Evolutionary conservation across 1,140 invertebrate genomes (phyloP).

Genomic region (Caerostris extrusa): DNA sequence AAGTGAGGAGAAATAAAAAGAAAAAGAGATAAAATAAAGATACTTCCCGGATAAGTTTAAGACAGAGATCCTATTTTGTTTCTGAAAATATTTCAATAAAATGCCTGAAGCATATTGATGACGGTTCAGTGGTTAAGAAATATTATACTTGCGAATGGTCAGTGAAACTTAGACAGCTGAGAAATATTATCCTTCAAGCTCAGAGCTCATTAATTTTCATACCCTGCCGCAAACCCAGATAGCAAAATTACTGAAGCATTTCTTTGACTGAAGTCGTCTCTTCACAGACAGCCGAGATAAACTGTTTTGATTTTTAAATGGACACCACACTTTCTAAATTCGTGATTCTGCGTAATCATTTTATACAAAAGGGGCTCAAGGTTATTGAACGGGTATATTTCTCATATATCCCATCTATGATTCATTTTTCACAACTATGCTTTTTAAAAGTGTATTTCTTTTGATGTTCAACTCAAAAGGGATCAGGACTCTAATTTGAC

Average conservation of each 20-base stretch:
- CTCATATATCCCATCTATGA: neutral
- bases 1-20: neutral
- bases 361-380: neutral
- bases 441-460: neutral
- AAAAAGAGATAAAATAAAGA: conserved; percentile 10
- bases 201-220: conserved; percentile 32
- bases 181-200: conserved; percentile 1
- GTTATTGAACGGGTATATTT: neutral
- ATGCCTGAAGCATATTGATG: neutral
- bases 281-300: neutral
- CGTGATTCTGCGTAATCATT: neutral
- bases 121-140: conserved; percentile 8
- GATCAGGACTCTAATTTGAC: neutral
- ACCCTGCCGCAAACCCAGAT: neutral
- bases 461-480: neutral
- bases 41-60: neutral
- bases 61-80: neutral
- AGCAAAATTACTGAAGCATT: conserved; percentile 45
- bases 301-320: neutral
- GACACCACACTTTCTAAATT: neutral
- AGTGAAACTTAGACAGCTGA: conserved; percentile 30
- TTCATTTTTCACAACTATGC: neutral
- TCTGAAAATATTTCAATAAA: neutral
- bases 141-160: conserved; percentile 37
- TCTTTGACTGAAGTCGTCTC: neutral